Base-by-base conservation (phyloP, 2,888 invertebrate species). In the Nephrotoma appendiculata region DNA sequence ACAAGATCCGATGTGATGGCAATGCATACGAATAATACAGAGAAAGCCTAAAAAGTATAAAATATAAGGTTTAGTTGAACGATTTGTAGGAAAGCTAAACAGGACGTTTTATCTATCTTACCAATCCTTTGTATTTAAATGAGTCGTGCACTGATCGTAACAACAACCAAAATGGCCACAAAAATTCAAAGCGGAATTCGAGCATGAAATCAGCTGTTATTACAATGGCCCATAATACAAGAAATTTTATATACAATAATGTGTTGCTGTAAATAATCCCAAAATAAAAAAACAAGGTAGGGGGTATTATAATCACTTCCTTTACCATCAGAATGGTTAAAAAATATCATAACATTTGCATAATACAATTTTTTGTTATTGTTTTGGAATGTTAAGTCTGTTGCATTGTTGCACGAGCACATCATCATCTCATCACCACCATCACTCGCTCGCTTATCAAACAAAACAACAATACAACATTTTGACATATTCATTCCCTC, bases 161-260 rank as follows among this genome's bases (percentile, higher is more conserved):
- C 90, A 99, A 94, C 90, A 99, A 95, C 97, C 98, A 99, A 93
- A 99, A 98, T 87, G 99, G 99, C 98, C 98, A 99, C 91, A 99
- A 94, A 93, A 98, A 98, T 94, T 99, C 99, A 93, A 99, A 98
- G 90, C 99, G 96, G 93, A 99, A 98, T 93, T 99, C 99, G 93
- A 98, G 93, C 93, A 98, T 96, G 93, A 98, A 98, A 93, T 99
- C 98, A 89, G 97, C 98, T 92, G 98, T 93, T 91, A 98, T 96
- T 90, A 99, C 97, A 92, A 97, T 94, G 89, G 96, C 96, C 98
- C 98, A 99, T 92, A 98, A 94, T 93, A 98, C 93, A 90, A 98
- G 94, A 93, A 98, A 98, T 93, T 98, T 98, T 93, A 98, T 93
- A 93, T 98, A 98, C 92, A 98, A 94, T 92, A 98, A 94, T 90